These are phyloP conservation scores for Panthera uncia DNA, from an alignment of 2,113 vertebrate species.

Conservation along the genomic window DNA sequence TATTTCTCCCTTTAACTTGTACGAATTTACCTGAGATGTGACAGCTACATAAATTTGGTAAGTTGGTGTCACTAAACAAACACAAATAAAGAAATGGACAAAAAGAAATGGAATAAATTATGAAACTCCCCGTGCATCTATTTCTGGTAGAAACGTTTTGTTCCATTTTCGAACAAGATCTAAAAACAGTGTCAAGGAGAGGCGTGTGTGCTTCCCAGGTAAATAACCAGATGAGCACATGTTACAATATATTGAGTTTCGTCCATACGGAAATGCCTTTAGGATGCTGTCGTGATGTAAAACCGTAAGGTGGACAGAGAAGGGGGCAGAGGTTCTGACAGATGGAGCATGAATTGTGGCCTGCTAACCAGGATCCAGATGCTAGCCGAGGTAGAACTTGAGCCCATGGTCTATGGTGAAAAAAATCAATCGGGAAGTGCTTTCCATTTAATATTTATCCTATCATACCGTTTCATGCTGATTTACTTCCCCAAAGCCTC, in stretches of 20 bases:
- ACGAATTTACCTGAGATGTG: slow-evolving; percentile 26
- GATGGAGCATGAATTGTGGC: slow-evolving; percentile 12
- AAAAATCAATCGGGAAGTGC: not conserved
- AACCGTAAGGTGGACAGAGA: not conserved
- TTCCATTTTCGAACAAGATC: slow-evolving; percentile 16
- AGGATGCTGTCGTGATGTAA: not conserved
- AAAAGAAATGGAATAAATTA: not conserved
- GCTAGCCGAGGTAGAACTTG: not conserved
- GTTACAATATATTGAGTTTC: not conserved
- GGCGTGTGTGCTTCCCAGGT: not conserved
- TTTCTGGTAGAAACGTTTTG: slow-evolving; percentile 7
- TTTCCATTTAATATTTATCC: not conserved
- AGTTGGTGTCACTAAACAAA: not conserved
- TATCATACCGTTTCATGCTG: not conserved
- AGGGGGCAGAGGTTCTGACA: not conserved
- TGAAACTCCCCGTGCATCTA: not conserved
- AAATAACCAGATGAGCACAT: not conserved
- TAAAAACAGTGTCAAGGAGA: slow-evolving; percentile 2
- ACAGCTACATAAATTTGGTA: slow-evolving; percentile 43
- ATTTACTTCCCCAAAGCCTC: not conserved
- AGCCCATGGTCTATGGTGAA: not conserved
- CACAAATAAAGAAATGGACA: not conserved
- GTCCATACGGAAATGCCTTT: not conserved
- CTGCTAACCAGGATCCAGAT: slow-evolving; percentile 40
- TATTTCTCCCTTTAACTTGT: slow-evolving; percentile 16